Evolutionary conservation across 2,888 invertebrate species (phyloP).

Genomic region (Lasioglossum marginatum): DNA sequence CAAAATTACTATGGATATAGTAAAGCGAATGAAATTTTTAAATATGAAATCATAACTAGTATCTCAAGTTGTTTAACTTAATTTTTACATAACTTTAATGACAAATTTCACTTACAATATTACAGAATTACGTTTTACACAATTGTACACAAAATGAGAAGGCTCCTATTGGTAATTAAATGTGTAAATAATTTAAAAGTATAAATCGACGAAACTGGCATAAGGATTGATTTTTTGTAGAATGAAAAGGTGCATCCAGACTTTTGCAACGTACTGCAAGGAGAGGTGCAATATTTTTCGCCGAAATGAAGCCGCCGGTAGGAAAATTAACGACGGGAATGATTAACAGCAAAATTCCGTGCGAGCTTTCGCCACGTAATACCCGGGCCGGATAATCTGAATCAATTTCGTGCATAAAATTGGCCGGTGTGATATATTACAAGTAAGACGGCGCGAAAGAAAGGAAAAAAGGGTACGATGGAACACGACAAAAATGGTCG

Average conservation of each 20-base stretch:
- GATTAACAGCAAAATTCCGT: conserved; percentile 12
- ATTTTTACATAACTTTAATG: not conserved
- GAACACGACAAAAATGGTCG: not conserved
- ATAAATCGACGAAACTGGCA: not conserved
- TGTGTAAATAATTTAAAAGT: not conserved
- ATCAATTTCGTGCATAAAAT: conserved; percentile 17
- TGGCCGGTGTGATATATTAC: conserved; percentile 8
- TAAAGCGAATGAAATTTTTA: no score
- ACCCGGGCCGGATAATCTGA: not conserved
- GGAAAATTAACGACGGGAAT: conserved; percentile 19
- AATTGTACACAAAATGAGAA: not conserved
- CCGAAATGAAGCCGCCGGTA: not conserved
- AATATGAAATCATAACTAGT: not conserved
- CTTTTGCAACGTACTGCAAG: not conserved
- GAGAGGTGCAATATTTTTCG: not conserved
- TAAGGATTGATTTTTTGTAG: not conserved
- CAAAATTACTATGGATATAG: no score
- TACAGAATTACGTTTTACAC: not conserved
- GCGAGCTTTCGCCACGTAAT: not conserved
- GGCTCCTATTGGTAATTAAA: not conserved
- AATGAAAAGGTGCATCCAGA: not conserved
- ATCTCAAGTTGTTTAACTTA: not conserved
- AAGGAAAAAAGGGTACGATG: not conserved
- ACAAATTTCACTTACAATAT: not conserved
- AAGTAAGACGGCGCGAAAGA: not conserved